A percentile compares a stretch with the other conserved stretches of the same genome.
Conservation (phyloP, 2,888 invertebrate genomes). For the Eledone cirrhosa region DNA sequence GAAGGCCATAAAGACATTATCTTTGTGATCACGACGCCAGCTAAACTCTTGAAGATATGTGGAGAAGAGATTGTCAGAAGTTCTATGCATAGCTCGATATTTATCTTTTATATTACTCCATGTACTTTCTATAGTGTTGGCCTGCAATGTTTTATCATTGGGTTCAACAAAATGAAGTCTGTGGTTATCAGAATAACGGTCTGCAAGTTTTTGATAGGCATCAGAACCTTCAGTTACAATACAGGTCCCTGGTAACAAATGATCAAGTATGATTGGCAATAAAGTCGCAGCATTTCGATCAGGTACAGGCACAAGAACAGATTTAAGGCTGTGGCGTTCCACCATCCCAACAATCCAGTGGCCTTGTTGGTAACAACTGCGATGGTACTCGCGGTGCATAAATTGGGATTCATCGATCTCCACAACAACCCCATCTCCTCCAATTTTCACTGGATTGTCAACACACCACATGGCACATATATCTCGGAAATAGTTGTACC, state of each 20-base stretch:
- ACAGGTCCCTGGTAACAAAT: background rate
- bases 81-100: background rate
- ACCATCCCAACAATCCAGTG: background rate
- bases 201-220: background rate
- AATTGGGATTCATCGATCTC: background rate
- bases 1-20: background rate
- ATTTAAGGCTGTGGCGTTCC: background rate
- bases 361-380: background rate
- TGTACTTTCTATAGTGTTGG: background rate
- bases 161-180: background rate
- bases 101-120: background rate
- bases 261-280: background rate
- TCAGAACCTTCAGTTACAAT: background rate
- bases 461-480: too few species aligned
- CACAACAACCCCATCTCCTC: background rate
- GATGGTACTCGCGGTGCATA: background rate
- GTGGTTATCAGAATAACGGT: background rate
- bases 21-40: background rate
- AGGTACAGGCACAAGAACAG: background rate
- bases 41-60: background rate
- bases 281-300: background rate
- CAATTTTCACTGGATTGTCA: too few species aligned
- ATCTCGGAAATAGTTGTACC: too few species aligned
- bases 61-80: background rate
- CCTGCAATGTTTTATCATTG: background rate